These are phyloP conservation scores for Hirtodrosophila alboralis DNA, from an alignment of 2,888 invertebrate species.

Conservation along the genomic window DNA sequence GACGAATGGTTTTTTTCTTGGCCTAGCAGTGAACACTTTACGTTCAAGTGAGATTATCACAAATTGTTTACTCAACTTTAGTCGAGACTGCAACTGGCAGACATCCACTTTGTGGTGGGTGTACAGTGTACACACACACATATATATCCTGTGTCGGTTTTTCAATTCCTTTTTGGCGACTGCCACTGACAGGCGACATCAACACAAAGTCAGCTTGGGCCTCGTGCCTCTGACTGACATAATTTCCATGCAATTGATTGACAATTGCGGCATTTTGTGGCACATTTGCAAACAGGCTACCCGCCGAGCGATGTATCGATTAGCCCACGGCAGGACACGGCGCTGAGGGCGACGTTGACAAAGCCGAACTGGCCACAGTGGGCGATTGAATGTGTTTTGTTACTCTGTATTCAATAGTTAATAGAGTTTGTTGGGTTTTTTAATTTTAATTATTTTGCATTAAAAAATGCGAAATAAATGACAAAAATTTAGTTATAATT, in stretches of 20 bases:
- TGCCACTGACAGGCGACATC: slow-evolving; percentile 61
- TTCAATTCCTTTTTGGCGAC: slow-evolving; percentile 47
- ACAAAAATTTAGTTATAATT: no score
- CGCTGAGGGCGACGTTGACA: slow-evolving; percentile 38
- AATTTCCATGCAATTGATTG: slow-evolving; percentile 78
- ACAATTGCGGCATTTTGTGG: slow-evolving; percentile 77
- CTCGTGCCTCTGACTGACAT: slow-evolving; percentile 51
- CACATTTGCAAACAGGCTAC: slow-evolving; percentile 69
- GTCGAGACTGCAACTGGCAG: slow-evolving; percentile 33
- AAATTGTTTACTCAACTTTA: slow-evolving; percentile 69
- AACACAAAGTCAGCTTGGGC: slow-evolving; percentile 28
- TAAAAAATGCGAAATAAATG: no score
- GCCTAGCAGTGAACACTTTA: slow-evolving; percentile 39
- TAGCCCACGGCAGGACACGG: slow-evolving; percentile 53
- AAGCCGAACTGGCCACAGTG: slow-evolving; percentile 15
- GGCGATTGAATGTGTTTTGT: neutral
- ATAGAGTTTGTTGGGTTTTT: no score
- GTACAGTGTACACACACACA: neutral
- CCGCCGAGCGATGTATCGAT: slow-evolving; percentile 67
- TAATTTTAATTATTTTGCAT: no score
- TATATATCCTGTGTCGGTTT: slow-evolving; percentile 32
- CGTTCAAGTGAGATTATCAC: slow-evolving; percentile 72
- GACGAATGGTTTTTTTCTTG: slow-evolving; percentile 34
- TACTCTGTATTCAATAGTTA: neutral
- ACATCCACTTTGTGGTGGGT: slow-evolving; percentile 2